Evolutionary conservation across 2,888 invertebrate genomes (phyloP), one percentile per base, ranked within the genome.

Genomic region (Callyntrura guangdongensis): DNA sequence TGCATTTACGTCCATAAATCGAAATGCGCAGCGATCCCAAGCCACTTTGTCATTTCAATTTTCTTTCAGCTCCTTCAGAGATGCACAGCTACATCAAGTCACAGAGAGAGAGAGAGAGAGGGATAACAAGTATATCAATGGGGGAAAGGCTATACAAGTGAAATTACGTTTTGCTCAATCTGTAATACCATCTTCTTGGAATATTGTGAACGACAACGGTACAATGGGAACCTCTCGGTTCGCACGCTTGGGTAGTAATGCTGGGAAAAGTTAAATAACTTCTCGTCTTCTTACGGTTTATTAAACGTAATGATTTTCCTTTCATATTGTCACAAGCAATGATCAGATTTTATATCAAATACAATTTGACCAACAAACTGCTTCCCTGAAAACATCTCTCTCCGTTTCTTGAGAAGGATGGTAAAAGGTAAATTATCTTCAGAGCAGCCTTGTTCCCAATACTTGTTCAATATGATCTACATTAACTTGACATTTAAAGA

Each of bases 401-500:
- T 53, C 12, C 22, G 8, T 64, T 64, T 22, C 17, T 22, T 22
- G 22, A 14, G n/a, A 6, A 36, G 5, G 20, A 56, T 11, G 20
- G 8, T 5, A 9, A 9, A 69, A 36, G 27, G n/a, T 53, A 27
- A 79, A 79, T 53, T n/a, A 56, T 53, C n/a, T 79, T 14, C 56
- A 11, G 27, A 2, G 14, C 20, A 84, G 25, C 86, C 86, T 86
- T 86, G 86, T 49, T 49, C 86, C 25, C 64, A 0, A 74, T 84
- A 61, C 77, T 9, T 47, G 12, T 56, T n/a, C 22, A 56, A 53
- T 22, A 45, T 61, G 36, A 45, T 81, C 61, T 36, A 59, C 27
- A 59, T 53, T 25, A 53, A 81, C 27, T 36, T 81, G 81, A 81
- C 81, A 81, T 81, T 81, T 81, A 81, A 61, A 74, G 53, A 59